Evolutionary conservation across 2,888 invertebrate genomes (phyloP).

Genomic region (Zelleria hepariella): DNA sequence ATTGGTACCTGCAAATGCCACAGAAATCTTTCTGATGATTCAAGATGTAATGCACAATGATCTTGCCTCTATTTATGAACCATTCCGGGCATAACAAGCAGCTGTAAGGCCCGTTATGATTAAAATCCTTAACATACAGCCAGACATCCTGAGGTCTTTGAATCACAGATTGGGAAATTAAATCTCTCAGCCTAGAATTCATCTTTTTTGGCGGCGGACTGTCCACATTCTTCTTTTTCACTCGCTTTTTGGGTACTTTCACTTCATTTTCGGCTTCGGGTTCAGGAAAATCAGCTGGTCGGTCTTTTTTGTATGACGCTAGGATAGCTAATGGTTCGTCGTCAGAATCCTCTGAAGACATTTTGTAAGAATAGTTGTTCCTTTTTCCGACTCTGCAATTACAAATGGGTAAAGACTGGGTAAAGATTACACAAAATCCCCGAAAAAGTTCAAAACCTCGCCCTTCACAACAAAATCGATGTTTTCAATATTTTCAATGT

Average conservation of each 20-base stretch:
- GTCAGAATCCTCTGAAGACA: conserved; percentile 55
- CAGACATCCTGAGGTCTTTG: conserved; percentile 59
- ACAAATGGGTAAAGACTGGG: neutral
- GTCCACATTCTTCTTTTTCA: conserved; percentile 13
- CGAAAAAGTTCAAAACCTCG: too few relatives aligned
- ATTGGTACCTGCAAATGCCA: conserved; percentile 56
- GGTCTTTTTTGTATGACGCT: conserved; percentile 42
- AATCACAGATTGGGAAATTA: conserved; percentile 22
- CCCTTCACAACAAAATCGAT: too few relatives aligned
- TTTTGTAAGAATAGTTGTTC: conserved; percentile 10
- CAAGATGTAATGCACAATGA: conserved; percentile 61
- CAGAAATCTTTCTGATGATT: conserved; percentile 66
- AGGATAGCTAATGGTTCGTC: conserved; percentile 57
- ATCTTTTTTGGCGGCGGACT: neutral
- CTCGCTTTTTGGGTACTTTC: neutral
- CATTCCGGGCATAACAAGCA: conserved; percentile 61
- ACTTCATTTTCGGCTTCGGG: conserved; percentile 15
- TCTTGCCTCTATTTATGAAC: conserved; percentile 60
- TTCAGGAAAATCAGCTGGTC: conserved; percentile 20
- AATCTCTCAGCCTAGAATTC: neutral
- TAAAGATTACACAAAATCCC: neutral
- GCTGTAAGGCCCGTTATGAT: conserved; percentile 56
- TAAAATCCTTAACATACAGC: conserved; percentile 63
- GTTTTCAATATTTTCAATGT: too few relatives aligned
- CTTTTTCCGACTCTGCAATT: neutral